Percentiles rank a stretch among this genome's conserved stretches.
These are phyloP conservation scores for Lycophotia porphyrea DNA, from an alignment of 2,888 invertebrate genomes.

Conservation along the genomic window DNA sequence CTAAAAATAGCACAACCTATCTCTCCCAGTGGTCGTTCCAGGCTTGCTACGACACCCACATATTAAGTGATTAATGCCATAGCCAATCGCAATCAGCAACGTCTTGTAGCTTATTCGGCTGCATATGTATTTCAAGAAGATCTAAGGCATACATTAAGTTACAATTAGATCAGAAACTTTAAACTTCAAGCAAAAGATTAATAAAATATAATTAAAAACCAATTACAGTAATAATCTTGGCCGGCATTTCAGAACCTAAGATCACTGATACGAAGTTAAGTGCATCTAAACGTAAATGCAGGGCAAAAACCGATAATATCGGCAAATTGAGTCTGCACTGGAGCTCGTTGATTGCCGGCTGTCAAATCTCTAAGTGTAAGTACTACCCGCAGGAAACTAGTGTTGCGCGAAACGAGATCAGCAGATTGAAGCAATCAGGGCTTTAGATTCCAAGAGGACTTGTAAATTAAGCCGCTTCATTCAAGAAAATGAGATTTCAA, in stretches of 20 bases:
- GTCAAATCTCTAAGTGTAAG: slow-evolving; percentile 40
- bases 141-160: slow-evolving; percentile 24
- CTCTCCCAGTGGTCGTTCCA: slow-evolving; percentile 21
- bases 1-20: slow-evolving; percentile 46
- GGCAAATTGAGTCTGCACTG: slow-evolving; percentile 52
- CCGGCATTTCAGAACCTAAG: slow-evolving; percentile 30
- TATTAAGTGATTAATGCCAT: slow-evolving; percentile 38
- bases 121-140: not conserved
- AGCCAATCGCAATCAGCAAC: slow-evolving; percentile 16
- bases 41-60: slow-evolving; percentile 41
- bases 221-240: slow-evolving; percentile 31
- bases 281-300: slow-evolving; percentile 27
- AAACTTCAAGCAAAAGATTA: slow-evolving; percentile 11
- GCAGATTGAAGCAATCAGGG: slow-evolving; percentile 33
- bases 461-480: slow-evolving; percentile 38
- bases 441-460: slow-evolving; percentile 29
- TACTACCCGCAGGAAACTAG: slow-evolving; percentile 46
- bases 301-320: slow-evolving; percentile 57
- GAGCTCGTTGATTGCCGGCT: slow-evolving; percentile 47
- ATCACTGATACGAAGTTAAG: slow-evolving; percentile 42
- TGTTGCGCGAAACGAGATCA: slow-evolving; percentile 34
- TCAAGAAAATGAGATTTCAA: slow-evolving; percentile 24
- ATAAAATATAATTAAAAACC: slow-evolving; percentile 11
- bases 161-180: not conserved
- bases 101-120: not conserved